phyloP scores from a whole-genome alignment of 2,888 invertebrate species.

The Bimastos eiseni region DNA sequence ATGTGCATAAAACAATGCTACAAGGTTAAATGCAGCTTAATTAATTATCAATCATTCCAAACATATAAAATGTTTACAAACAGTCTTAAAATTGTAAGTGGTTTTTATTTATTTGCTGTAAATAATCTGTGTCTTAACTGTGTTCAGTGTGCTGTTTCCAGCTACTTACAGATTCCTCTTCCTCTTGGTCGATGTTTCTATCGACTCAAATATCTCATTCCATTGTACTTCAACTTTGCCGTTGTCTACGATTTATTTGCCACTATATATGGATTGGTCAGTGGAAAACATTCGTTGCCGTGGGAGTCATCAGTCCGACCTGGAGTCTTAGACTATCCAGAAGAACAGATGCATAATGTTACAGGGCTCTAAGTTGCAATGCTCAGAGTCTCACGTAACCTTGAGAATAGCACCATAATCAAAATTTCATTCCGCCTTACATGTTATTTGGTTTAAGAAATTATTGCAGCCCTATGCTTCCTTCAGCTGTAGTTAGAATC shows the following conservation, averaged over 20 bases:
- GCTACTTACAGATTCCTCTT: slow-evolving; percentile 49
- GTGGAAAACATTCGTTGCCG: slow-evolving; percentile 30
- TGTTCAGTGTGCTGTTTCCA: slow-evolving; percentile 39
- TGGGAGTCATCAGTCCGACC: slow-evolving; percentile 28
- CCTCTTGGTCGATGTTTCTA: slow-evolving; percentile 50
- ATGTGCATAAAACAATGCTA: too few species aligned
- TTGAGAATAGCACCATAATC: slow-evolving; percentile 1
- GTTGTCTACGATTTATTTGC: slow-evolving; percentile 52
- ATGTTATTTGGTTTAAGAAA: neutral
- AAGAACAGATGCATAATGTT: neutral
- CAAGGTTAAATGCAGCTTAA: too few species aligned
- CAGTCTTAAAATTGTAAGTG: too few species aligned
- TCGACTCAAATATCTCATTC: slow-evolving; percentile 49
- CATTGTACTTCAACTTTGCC: slow-evolving; percentile 57
- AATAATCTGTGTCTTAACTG: neutral
- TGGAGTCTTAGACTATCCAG: neutral
- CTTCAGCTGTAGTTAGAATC: neutral
- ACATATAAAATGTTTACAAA: too few species aligned
- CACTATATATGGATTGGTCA: slow-evolving; percentile 35
- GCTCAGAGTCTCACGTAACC: neutral
- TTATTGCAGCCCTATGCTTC: neutral
- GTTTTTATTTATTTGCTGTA: neutral
- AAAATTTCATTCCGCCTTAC: neutral
- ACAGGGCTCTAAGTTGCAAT: neutral
- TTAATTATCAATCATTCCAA: too few species aligned